Base-by-base conservation (phyloP, 2,113 vertebrate genomes). In the Phyllostomus hastatus region DNA sequence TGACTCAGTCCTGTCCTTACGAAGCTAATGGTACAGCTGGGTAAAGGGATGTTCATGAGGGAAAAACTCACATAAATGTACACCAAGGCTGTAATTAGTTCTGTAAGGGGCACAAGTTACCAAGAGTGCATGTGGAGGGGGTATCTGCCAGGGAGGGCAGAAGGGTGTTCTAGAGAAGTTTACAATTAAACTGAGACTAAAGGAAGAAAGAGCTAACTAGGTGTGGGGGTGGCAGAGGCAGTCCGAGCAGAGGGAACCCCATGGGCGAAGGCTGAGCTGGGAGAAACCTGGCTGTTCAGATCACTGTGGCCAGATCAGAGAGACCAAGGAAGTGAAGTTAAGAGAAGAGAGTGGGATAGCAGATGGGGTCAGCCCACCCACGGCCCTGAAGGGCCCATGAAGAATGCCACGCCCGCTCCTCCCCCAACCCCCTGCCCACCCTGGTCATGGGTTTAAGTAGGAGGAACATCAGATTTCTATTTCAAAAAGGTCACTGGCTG, bases 401-500 rank as follows among this genome's bases (percentile, higher is more conserved):
- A 72, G 16, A 64, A 64, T 31, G 11, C 11, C 50, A 52, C 50
- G 50, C 50, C 50, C 50, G 16, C 48, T 50, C 14, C 54, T 7
- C 54, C 54, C 54, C 20, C 8, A 22, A 11, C 48, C 48, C 48
- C 54, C 54, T 6, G 19, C 19, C 19, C 88, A 82, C 4, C 20
- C n/a, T 38, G 69, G 33, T 64, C 35, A 48, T 26, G 35, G 52
- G 26, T 54, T 88, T 81, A 50, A 93, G 59, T 26, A 22, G 54
- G 24, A 8, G 59, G 17, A 70, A 75, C 24, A 26, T 79, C 35
- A 72, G 52, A 64, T 72, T 94, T 90, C 75, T 75, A 46, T 52
- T 94, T 88, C 59, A 76, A 72, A 64, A 95, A 88, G 59, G 75
- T 95, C 88, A 80, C 15, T 72, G 70, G 57, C 61, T 50, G 57